phyloP scores from a whole-genome alignment of 2,113 vertebrate species.

The Lophotis ruficrista region DNA sequence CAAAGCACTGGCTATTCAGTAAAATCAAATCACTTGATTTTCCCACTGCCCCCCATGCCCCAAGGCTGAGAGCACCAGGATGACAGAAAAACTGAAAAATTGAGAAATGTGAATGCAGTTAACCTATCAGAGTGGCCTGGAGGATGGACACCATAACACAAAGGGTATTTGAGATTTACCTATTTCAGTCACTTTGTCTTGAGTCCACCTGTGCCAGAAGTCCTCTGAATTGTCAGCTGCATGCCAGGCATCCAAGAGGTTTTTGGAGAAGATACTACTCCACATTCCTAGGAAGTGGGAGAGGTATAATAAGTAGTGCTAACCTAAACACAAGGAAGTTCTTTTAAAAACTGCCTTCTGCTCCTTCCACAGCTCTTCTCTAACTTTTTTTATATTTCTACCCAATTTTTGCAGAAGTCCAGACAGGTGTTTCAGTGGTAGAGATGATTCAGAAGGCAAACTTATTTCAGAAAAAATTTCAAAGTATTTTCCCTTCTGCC shows the following conservation, averaged over 20 bases:
- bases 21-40: not conserved
- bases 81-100: not conserved
- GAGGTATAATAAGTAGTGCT: not conserved
- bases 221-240: slow-evolving; percentile 70
- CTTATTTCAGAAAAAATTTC: not conserved
- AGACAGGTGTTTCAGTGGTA: not conserved
- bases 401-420: not conserved
- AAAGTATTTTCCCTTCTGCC: not conserved
- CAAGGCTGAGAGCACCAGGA: not conserved
- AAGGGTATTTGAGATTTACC: slow-evolving; percentile 15
- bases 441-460: not conserved
- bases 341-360: not conserved
- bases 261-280: slow-evolving; percentile 77
- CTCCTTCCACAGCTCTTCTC: not conserved
- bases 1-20: not conserved
- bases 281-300: slow-evolving; percentile 62
- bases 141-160: not conserved
- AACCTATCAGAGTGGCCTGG: not conserved
- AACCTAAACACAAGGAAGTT: not conserved
- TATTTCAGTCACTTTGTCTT: slow-evolving; percentile 68
- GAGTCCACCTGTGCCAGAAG: slow-evolving; percentile 74
- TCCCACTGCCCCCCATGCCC: rapidly evolving
- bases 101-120: not conserved
- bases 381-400: not conserved
- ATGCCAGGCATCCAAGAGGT: slow-evolving; percentile 73